phyloP scores from a whole-genome alignment of 2,113 vertebrate genomes.

The Bos indicus region DNA sequence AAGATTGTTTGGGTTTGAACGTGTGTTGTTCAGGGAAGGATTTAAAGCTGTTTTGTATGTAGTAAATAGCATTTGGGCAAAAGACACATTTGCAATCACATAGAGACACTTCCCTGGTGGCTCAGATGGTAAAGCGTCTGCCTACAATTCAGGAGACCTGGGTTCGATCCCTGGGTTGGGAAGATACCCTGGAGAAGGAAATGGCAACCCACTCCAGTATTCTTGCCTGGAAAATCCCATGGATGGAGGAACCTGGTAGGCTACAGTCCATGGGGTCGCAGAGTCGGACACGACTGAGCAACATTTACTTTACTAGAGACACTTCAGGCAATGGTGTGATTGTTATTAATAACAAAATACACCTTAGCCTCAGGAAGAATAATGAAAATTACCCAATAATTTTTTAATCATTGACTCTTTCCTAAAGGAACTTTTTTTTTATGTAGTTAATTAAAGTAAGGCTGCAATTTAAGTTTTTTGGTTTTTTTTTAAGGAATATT shows the following conservation, averaged over 20 bases:
- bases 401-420: background rate
- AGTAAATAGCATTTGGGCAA: background rate
- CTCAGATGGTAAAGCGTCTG: no score
- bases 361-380: background rate
- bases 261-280: no score
- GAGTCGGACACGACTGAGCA: no score
- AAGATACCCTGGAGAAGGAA: no score
- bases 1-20: background rate
- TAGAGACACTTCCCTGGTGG: background rate
- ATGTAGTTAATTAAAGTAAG: slow-evolving; percentile 16
- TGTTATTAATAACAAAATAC: background rate
- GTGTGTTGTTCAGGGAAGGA: background rate
- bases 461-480: background rate
- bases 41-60: background rate
- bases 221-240: no score
- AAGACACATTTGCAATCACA: background rate
- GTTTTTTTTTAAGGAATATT: background rate
- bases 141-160: no score
- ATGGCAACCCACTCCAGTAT: no score
- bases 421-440: background rate
- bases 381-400: background rate
- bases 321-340: background rate
- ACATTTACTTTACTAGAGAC: background rate
- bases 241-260: no score
- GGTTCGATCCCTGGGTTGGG: no score